phyloP scores from a whole-genome alignment of 2,113 vertebrate genomes.

The Protomyctophum bolini region DNA sequence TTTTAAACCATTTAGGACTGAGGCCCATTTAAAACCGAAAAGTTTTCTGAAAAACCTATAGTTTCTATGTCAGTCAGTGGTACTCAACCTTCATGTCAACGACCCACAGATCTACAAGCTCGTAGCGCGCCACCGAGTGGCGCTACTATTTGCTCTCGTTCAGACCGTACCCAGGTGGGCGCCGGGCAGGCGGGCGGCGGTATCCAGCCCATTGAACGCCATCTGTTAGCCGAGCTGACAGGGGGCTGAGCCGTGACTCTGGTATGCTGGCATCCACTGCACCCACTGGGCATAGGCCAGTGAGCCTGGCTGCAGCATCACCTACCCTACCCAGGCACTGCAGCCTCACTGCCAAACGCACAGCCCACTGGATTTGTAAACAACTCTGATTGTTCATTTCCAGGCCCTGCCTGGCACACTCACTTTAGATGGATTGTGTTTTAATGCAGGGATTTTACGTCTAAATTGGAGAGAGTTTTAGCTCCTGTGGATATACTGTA shows the following conservation, averaged over 20 bases:
- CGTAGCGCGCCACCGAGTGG: too few species aligned
- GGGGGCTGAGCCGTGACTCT: conserved; percentile 27
- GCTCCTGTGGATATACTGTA: not conserved
- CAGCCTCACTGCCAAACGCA: conserved; percentile 25
- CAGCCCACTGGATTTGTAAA: conserved; percentile 51
- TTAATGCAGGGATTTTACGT: conserved; percentile 30
- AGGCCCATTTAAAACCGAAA: too few species aligned
- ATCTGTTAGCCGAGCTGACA: conserved; percentile 66
- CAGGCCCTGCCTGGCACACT: conserved; percentile 36
- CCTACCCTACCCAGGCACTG: not conserved
- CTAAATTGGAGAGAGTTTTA: conserved; percentile 5
- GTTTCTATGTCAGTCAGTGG: too few species aligned
- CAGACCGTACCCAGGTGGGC: conserved; percentile 9
- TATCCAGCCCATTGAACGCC: conserved; percentile 56
- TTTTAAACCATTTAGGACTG: conserved; percentile 16
- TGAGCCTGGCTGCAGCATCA: conserved; percentile 37
- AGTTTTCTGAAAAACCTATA: too few species aligned
- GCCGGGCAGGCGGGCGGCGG: conserved; percentile 8
- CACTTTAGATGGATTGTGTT: conserved; percentile 35
- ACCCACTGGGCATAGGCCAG: conserved; percentile 37
- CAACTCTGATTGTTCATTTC: conserved; percentile 57
- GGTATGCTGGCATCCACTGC: conserved; percentile 45
- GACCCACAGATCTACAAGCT: too few species aligned
- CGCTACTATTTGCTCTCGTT: conserved; percentile 25
- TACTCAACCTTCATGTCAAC: too few species aligned